A percentile compares a stretch with the other conserved stretches of the same genome.
These are phyloP conservation scores for Neomonachus schauinslandi DNA, from an alignment of 2,113 vertebrate species.

Conservation along the genomic window DNA sequence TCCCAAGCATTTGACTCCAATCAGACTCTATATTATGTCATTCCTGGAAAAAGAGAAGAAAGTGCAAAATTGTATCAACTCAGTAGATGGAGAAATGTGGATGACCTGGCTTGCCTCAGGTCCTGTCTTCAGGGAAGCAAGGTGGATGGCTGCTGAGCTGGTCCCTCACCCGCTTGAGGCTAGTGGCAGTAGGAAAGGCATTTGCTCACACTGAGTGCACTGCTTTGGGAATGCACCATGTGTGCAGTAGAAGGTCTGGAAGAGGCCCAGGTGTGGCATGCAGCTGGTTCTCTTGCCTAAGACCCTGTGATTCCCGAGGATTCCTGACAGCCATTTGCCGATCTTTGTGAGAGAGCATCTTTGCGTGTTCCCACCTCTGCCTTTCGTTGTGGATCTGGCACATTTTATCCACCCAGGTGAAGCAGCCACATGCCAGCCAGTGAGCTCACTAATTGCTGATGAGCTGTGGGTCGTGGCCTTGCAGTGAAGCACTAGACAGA, in stretches of 20 bases:
- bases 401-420: not conserved
- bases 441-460: not conserved
- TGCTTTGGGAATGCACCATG: accelerated
- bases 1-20: accelerated
- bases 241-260: not conserved
- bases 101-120: not conserved
- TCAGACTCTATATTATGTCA: not conserved
- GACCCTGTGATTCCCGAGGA: not conserved
- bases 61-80: accelerated
- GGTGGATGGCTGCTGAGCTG: not conserved
- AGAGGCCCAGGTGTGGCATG: no score
- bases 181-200: not conserved
- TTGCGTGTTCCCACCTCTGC: no score
- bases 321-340: not conserved
- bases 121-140: not conserved
- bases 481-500: no score
- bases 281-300: not conserved
- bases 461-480: not conserved
- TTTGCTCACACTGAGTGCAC: accelerated
- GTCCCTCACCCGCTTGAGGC: accelerated
- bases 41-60: not conserved
- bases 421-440: no score
- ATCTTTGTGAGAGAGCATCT: not conserved
- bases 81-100: not conserved
- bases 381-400: not conserved